Percentiles rank a stretch among this genome's conserved stretches.
Evolutionary conservation across 1,140 invertebrate genomes (phyloP).

Genomic region (Cyclina sinensis): DNA sequence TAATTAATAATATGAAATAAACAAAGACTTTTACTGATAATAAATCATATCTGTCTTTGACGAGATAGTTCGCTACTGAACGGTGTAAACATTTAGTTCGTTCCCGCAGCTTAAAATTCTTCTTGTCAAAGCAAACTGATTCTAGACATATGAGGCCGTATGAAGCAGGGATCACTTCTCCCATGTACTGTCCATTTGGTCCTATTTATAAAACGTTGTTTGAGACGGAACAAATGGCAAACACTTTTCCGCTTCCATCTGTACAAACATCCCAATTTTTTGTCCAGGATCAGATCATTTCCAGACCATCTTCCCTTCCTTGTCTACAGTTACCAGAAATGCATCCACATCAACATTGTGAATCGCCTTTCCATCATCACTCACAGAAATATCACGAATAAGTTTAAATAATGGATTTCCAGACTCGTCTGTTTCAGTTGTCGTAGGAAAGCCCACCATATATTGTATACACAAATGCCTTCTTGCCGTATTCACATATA

Average conservation of each 20-base stretch:
- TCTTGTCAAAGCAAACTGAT: no score
- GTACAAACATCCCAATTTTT: not conserved
- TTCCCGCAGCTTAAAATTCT: no score
- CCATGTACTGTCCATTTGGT: not conserved
- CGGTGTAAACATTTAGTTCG: no score
- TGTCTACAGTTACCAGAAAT: not conserved
- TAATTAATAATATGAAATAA: no score
- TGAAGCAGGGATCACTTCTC: not conserved
- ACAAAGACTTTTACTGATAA: no score
- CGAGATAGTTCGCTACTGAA: no score
- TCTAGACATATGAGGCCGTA: no score
- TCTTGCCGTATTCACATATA: no score
- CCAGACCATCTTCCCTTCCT: not conserved
- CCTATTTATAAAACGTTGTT: not conserved
- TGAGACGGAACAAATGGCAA: not conserved
- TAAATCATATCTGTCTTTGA: no score
- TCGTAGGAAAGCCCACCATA: no score
- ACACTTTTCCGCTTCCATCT: conserved; percentile 29
- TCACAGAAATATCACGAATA: not conserved
- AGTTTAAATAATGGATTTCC: not conserved
- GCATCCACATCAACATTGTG: not conserved
- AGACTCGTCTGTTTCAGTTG: no score
- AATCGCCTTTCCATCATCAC: not conserved
- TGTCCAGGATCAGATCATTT: not conserved
- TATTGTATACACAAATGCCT: no score